Evolutionary conservation across 2,797 vertebrate species (phyloP).

Genomic region (Silurus lanzhouensis): DNA sequence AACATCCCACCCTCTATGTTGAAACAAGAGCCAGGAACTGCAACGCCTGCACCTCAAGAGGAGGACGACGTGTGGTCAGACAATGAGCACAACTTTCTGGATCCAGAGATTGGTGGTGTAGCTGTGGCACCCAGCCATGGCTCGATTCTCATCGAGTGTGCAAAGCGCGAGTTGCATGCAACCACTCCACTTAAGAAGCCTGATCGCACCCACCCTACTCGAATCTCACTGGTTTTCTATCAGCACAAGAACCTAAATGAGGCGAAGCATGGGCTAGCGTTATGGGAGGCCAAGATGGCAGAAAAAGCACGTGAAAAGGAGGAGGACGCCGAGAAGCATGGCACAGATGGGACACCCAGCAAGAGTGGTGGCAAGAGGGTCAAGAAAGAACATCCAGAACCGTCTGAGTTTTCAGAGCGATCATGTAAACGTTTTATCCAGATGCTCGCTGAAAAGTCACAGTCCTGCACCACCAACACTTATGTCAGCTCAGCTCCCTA

Average conservation of each 20-base stretch:
- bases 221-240: constrained; percentile 98
- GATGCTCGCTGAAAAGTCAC: constrained; percentile 85
- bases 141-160: constrained; percentile 97
- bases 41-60: constrained; percentile 71
- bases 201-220: constrained; percentile 88
- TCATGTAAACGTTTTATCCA: constrained; percentile 89
- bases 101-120: constrained; percentile 94
- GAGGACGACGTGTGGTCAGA: constrained; percentile 95
- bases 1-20: constrained; percentile 67
- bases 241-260: constrained; percentile 99
- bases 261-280: constrained; percentile 92
- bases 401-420: constrained; percentile 80
- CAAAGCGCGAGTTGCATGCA: constrained; percentile 95
- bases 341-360: constrained; percentile 86
- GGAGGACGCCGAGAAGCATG: constrained; percentile 89
- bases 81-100: constrained; percentile 97
- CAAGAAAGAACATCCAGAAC: constrained; percentile 86
- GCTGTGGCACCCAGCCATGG: constrained; percentile 95
- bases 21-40: constrained; percentile 69
- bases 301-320: constrained; percentile 95
- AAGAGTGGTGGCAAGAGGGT: constrained; percentile 86
- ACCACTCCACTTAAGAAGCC: constrained; percentile 94
- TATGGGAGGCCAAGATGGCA: constrained; percentile 98
- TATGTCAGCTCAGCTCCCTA: constrained; percentile 92
- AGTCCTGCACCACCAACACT: constrained; percentile 91